These are phyloP conservation scores for Epinephelus malabaricus DNA, from an alignment of 2,797 vertebrate species.

Conservation along the genomic window DNA sequence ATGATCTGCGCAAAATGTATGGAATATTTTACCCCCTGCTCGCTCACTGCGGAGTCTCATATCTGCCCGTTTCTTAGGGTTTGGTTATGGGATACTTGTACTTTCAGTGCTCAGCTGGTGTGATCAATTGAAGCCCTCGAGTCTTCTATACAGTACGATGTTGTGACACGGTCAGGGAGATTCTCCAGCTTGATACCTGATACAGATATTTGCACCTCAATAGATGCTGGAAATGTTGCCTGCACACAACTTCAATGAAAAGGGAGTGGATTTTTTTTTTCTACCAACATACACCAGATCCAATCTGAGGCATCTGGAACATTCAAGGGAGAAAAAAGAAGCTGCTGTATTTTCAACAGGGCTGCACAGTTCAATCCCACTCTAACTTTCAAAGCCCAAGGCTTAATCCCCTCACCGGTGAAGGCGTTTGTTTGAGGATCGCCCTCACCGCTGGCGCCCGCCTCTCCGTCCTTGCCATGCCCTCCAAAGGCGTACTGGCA, in stretches of 20 bases:
- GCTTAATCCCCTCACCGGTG: constrained; percentile 78
- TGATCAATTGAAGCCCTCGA: constrained; percentile 48
- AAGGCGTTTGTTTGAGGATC: constrained; percentile 80
- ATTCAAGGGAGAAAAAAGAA: background rate
- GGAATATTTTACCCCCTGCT: constrained; percentile 11
- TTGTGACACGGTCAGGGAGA: constrained; percentile 45
- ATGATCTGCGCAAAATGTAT: constrained; percentile 27
- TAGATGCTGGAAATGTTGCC: constrained; percentile 27
- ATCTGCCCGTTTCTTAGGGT: constrained; percentile 13
- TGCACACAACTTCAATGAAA: constrained; percentile 55
- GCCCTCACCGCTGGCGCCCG: constrained; percentile 63
- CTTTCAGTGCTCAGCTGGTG: constrained; percentile 6
- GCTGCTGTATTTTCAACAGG: constrained; percentile 66
- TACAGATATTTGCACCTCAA: constrained; percentile 64
- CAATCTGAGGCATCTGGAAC: constrained; percentile 62
- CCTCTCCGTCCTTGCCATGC: constrained; percentile 79
- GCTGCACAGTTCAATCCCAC: constrained; percentile 75
- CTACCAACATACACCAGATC: constrained; percentile 13
- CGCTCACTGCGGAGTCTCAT: background rate
- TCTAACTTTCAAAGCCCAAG: constrained; percentile 75
- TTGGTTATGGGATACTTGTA: constrained; percentile 19
- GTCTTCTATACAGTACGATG: constrained; percentile 12
- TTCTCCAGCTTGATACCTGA: constrained; percentile 41
- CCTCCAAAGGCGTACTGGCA: constrained; percentile 78
- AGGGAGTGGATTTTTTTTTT: background rate